Base-by-base conservation (phyloP, 2,888 invertebrate genomes). In the Drosophila multiciliata region DNA sequence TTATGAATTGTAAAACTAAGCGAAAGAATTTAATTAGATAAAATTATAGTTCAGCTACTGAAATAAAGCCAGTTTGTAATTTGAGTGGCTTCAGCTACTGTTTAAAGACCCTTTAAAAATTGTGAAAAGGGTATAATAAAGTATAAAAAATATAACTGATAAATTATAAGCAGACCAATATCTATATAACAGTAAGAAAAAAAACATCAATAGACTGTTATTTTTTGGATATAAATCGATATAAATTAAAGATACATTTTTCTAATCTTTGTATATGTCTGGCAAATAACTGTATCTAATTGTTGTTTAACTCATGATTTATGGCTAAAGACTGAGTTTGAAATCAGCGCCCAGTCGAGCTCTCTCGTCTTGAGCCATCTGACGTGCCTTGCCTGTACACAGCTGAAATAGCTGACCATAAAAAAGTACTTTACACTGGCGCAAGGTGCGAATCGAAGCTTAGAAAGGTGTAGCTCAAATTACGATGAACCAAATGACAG, bases 361-460 rank as follows among this genome's bases (percentile, higher is more conserved):
- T 23, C 3, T 23, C 45, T 45, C 45, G 45, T 23, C 20, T 12
- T 7, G 20, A 15, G 3, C 1, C 20, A 15, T 15, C 20, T 23
- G 45, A 15, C 3, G 3, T 15, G 15, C 3, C 20, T 8, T 15
- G 15, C 3, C 20, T 8, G 12, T 23, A 23, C 23, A 54, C 23
- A 77, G 78, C 70, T 70, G 66, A 23, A 49, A 45, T 49, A 17
- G 45, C 55, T 26, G 15, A 3, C 6, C 12, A n/a, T 36, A 20
- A 17, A 29, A 8, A 53, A 15, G 15, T 52, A 35, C 57, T 60
- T 35, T n/a, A 45, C 32, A 45, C 42, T 55, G 61, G 52, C n/a
- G 33, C 60, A 57, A 80, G 73, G 87, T 85, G 89, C 81, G 75
- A 88, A 75, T 69, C n/a, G 57, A 60, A 40, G 75, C 84, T 89